These are phyloP conservation scores for Dascyllus trimaculatus DNA, from an alignment of 2,113 vertebrate species.

Conservation along the genomic window DNA sequence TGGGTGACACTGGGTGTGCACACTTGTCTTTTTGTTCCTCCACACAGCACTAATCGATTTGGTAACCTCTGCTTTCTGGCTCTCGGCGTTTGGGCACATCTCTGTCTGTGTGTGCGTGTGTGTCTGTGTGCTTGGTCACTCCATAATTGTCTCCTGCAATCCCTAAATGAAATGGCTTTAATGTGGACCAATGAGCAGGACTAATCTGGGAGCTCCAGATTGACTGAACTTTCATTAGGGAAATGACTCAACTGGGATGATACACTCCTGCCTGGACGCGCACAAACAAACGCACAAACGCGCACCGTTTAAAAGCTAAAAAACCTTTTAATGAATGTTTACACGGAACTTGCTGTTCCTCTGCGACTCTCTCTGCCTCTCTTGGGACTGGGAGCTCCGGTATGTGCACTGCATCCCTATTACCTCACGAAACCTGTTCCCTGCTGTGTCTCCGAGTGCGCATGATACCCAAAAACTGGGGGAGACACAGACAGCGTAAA, in stretches of 20 bases:
- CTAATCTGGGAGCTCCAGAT: conserved; percentile 37
- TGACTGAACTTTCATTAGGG: conserved; percentile 54
- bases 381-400: not conserved
- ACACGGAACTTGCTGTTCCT: not conserved
- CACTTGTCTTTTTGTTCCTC: conserved; percentile 32
- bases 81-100: conserved; percentile 16
- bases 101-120: not conserved
- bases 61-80: conserved; percentile 36
- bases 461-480: not conserved
- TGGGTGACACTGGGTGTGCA: conserved; percentile 26
- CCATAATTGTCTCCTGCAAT: conserved; percentile 35
- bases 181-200: conserved; percentile 51
- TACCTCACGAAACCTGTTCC: not conserved
- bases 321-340: not conserved
- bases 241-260: conserved; percentile 49
- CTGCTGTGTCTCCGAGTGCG: conserved; percentile 9
- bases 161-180: conserved; percentile 60
- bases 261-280: not conserved
- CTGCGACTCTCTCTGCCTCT: not conserved
- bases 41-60: conserved; percentile 62
- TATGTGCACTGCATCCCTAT: conserved; percentile 4
- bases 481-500: conserved; percentile 31
- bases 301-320: conserved; percentile 6
- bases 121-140: conserved; percentile 12
- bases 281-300: conserved; percentile 1